Evolutionary conservation across 2,113 vertebrate genomes (phyloP).

Genomic region (Dicerorhinus sumatrensis): DNA sequence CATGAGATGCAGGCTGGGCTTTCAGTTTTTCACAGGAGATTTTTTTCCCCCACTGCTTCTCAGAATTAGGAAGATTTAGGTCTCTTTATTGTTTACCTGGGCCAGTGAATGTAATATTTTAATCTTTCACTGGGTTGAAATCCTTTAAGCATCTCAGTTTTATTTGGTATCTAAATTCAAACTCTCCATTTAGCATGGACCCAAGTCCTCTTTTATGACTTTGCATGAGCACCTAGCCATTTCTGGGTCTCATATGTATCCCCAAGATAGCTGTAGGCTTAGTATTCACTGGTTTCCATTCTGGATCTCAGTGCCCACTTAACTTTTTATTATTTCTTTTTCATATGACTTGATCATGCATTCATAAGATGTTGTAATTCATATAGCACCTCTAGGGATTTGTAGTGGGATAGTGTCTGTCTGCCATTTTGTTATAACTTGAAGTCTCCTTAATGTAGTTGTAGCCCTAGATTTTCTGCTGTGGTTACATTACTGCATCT

Average conservation of each 20-base stretch:
- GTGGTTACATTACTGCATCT: neutral
- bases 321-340: conserved; percentile 1
- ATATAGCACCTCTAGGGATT: neutral
- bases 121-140: neutral
- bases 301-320: neutral
- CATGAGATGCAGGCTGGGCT: neutral
- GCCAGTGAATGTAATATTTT: neutral
- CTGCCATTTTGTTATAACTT: conserved; percentile 31
- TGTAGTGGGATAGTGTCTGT: neutral
- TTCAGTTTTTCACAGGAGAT: neutral
- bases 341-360: neutral
- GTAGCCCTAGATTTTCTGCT: neutral
- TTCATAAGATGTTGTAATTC: neutral
- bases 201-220: neutral
- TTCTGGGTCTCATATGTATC: neutral
- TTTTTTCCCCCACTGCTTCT: neutral
- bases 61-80: neutral
- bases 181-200: neutral
- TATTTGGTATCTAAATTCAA: neutral
- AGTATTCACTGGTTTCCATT: neutral
- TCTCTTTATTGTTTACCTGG: neutral
- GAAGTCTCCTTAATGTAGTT: neutral
- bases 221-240: neutral
- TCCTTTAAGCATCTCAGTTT: neutral
- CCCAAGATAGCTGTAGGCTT: neutral